Percentiles rank a stretch among this genome's conserved stretches.
Conservation (phyloP, 2,797 vertebrate species). For the Gymnoscopelus microlampas region DNA sequence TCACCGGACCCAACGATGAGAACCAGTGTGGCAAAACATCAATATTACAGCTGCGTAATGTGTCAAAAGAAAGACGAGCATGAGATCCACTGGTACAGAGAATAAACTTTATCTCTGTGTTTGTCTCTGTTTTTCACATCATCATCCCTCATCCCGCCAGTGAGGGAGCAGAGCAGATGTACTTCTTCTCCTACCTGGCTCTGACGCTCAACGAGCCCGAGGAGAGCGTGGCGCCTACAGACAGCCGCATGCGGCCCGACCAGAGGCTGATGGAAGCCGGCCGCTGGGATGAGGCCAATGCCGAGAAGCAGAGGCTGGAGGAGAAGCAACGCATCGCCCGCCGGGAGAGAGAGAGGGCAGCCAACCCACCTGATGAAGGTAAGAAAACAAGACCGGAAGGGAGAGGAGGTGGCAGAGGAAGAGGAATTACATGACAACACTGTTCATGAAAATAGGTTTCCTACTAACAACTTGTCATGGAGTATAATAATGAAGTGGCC, state of each 20-base stretch:
- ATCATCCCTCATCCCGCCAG: slow-evolving; percentile 65
- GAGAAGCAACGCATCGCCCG: slow-evolving; percentile 91
- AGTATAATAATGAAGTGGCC: no score
- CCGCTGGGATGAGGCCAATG: slow-evolving; percentile 94
- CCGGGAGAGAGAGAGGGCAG: slow-evolving; percentile 84
- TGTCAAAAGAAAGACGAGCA: not conserved
- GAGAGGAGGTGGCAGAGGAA: not conserved
- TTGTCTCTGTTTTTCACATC: not conserved
- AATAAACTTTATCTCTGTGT: not conserved
- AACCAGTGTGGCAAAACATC: no score
- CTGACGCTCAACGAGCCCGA: slow-evolving; percentile 91
- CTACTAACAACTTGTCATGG: no score
- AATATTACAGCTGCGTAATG: no score
- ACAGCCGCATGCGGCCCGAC: slow-evolving; percentile 91
- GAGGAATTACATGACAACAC: not conserved
- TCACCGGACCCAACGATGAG: no score
- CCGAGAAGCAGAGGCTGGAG: slow-evolving; percentile 93
- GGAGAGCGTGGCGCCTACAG: slow-evolving; percentile 88
- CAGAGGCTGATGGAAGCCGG: slow-evolving; percentile 95
- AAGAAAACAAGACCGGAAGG: slow-evolving; percentile 21
- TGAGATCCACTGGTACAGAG: no score
- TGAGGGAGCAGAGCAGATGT: slow-evolving; percentile 95
- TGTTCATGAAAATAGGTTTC: not conserved
- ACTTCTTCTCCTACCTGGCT: slow-evolving; percentile 94
- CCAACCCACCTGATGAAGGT: slow-evolving; percentile 86